Base-by-base conservation (phyloP, 2,797 vertebrate genomes). In the Pogonophryne albipinna region DNA sequence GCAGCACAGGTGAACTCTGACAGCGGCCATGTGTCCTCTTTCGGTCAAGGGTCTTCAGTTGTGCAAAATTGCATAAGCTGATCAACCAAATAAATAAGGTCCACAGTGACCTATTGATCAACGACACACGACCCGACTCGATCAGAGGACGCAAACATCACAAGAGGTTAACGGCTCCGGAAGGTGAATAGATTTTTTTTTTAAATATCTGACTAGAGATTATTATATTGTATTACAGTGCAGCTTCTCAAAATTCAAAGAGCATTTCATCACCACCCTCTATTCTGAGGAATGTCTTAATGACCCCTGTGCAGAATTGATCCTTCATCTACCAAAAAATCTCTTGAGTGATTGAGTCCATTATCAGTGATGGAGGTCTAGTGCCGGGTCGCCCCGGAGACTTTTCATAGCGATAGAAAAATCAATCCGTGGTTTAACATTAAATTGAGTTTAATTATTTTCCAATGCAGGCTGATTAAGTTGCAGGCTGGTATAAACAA, bases 351-450 rank as follows among this genome's bases (percentile, higher is more conserved):
- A 85, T 68, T n/a, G 75, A 64, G 66, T 73, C 75, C 46, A 85
- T 89, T 83, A 83, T 77, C 44, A 45, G 51, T 19, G 71, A 63
- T 62, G 56, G 67, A 65, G 78, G 73, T 65, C 63, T 52, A 27
- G 56, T 38, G 63, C 38, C 1, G 19, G 38, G 56, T 71, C 42
- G 23, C 59, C 57, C 78, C 13, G 59, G 57, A 51, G 66, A 66
- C 59, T 64, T 66, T 53, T 73, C 45, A 58, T 20, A 15, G 15
- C 51, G 49, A 14, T 3, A 52, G 63, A 76, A 66, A 67, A 70
- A 81, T 50, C 4, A 3, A 72, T 78, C 53, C 27, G 51, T 3
- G 2, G n/a, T 31, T 75, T 23, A 67, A 62, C 16, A 0, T 71
- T 19, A 27, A 84, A 77, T 76, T 69, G 12, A 70, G 16, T 64